Conservation (phyloP, 2,888 invertebrate species). For the Micropterix aruncella region DNA sequence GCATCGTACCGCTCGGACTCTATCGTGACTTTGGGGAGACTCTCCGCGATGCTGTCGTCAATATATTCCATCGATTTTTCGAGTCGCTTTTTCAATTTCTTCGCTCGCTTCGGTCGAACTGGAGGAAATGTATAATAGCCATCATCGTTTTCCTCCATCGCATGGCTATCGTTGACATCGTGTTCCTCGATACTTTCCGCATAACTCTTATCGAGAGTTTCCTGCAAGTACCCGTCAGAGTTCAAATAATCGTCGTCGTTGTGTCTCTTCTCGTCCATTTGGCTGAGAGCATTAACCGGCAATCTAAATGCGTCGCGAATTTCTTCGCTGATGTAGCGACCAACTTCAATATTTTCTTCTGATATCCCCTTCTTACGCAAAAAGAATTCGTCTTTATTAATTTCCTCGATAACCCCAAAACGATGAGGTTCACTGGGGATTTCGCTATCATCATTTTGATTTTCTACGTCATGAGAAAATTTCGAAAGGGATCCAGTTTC, state of each 20-base stretch:
- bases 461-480: neutral
- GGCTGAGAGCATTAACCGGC: conserved; percentile 49
- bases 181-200: conserved; percentile 16
- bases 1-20: conserved; percentile 14
- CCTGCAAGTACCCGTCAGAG: conserved; percentile 24
- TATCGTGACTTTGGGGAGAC: conserved; percentile 16
- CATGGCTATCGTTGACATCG: conserved; percentile 27
- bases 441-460: neutral
- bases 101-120: conserved; percentile 39
- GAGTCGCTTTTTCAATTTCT: conserved; percentile 31
- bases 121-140: conserved; percentile 41
- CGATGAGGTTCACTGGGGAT: conserved; percentile 34
- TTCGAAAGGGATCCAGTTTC: neutral
- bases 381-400: conserved; percentile 79
- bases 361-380: conserved; percentile 70
- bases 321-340: conserved; percentile 63
- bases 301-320: conserved; percentile 65
- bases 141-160: conserved; percentile 33
- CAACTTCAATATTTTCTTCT: conserved; percentile 67
- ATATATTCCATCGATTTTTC: conserved; percentile 26
- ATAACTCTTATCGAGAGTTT: conserved; percentile 21
- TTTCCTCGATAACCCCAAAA: conserved; percentile 65
- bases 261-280: conserved; percentile 35
- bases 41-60: conserved; percentile 28
- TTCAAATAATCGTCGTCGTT: conserved; percentile 24